Base-by-base conservation (phyloP, 23 tunicate genomes). In the Ciona savignyi region DNA sequence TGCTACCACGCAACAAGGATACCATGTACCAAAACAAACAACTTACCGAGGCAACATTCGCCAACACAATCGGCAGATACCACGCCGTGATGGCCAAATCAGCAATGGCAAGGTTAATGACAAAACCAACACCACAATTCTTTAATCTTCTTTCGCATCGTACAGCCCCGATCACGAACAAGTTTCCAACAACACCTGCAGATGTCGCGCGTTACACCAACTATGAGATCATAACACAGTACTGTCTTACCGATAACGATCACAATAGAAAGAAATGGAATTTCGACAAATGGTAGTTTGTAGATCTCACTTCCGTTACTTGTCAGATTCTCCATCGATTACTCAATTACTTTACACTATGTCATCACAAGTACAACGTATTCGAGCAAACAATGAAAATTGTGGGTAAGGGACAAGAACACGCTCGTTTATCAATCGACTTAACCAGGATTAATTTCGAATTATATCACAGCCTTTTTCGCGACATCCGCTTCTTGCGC, bases 51-150 rank as follows among this genome's bases (percentile, higher is more conserved):
- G 73, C 1, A 1, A 85, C 83, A 30, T 85, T 85, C 27, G 91
- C 83, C 29, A 85, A 65, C 4, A 85, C 70, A 1, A 68, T 65
- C 73, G 91, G 83, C 28, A 85, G 69, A 60, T 72, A 78, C 91
- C 91, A 85, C 4, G 91, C 79, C 66, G 91, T 85, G n/a, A 85
- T 67, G 11, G 78, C 72, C 28, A 85, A 66, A 56, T 85, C 91
- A 30, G 75, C 91, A 1, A 85, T 70, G 26, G 91, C 91, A 6
- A 85, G 83, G 72, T 85, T 85, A 22, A 73, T 73, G 4, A 85
- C 67, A 25, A 75, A 78, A 4, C 74, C 70, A 26, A 85, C 72
- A 9, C 91, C 91, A 70, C 64, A 63, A 68, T 61, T 76, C 25
- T 82, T 65, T 4, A 85, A 63, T 15, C 72, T 27, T 61, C 66